These are phyloP conservation scores for Macrotis lagotis DNA, from an alignment of 2,113 vertebrate species.

Conservation along the genomic window DNA sequence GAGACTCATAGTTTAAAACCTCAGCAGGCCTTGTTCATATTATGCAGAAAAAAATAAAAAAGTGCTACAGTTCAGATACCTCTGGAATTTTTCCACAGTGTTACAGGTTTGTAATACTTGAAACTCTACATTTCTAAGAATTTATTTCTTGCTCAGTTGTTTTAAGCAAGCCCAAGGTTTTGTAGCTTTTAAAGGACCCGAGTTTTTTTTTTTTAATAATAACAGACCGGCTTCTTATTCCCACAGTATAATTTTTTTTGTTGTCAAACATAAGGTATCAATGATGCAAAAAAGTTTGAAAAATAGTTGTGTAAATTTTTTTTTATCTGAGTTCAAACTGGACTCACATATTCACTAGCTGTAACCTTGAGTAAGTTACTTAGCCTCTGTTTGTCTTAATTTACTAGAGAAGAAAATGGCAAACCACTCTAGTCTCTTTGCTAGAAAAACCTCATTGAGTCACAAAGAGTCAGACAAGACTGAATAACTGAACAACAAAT, in stretches of 20 bases:
- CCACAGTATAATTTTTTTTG: constrained; percentile 90
- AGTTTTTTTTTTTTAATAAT: constrained; percentile 85
- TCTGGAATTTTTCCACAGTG: constrained; percentile 91
- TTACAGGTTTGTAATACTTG: constrained; percentile 93
- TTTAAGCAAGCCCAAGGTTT: constrained; percentile 91
- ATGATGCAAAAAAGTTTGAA: constrained; percentile 94
- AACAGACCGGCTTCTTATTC: constrained; percentile 91
- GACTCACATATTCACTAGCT: too few relatives aligned
- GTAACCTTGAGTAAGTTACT: too few relatives aligned
- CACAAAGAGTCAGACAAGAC: too few relatives aligned
- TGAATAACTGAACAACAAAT: too few relatives aligned
- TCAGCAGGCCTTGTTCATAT: constrained; percentile 90
- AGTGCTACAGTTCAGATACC: constrained; percentile 92
- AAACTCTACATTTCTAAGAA: constrained; percentile 91
- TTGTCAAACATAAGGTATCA: constrained; percentile 92
- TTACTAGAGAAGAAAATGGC: too few relatives aligned
- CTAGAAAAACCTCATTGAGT: too few relatives aligned
- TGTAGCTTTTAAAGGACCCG: constrained; percentile 91
- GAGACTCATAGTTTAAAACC: constrained; percentile 89
- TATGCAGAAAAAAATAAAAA: constrained; percentile 86
- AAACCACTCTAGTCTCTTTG: too few relatives aligned
- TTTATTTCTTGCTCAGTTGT: constrained; percentile 91
- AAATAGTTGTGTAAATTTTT: constrained; percentile 88
- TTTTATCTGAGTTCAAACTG: too few relatives aligned
- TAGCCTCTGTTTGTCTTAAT: too few relatives aligned